A percentile compares a stretch with the other conserved stretches of the same genome.
phyloP scores from a whole-genome alignment of 2,797 vertebrate species.

The Avahi laniger region DNA sequence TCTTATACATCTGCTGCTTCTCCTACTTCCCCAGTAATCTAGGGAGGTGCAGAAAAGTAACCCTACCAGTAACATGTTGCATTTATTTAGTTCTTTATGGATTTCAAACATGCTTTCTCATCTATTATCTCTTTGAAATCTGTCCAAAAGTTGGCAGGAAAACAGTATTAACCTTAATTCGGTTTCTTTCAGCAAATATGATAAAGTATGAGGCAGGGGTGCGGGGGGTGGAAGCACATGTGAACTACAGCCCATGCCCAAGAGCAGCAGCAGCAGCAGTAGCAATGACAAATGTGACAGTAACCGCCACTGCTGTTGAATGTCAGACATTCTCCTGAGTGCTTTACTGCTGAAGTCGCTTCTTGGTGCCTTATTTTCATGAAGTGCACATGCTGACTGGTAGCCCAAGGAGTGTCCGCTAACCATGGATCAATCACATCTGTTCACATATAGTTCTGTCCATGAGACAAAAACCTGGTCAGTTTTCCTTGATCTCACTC shows the following conservation, averaged over 20 bases:
- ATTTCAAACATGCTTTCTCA: not conserved
- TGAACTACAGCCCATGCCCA: not conserved
- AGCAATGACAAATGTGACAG: not conserved
- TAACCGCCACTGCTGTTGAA: not conserved
- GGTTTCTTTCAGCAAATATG: not conserved
- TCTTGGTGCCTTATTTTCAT: slow-evolving; percentile 12
- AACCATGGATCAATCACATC: not conserved
- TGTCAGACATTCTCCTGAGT: not conserved
- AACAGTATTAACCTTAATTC: not conserved
- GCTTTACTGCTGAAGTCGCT: not conserved
- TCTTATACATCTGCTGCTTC: not conserved
- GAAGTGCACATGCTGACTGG: not conserved
- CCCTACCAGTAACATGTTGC: not conserved
- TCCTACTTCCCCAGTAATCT: not conserved
- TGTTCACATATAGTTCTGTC: not conserved
- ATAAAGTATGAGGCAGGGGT: not conserved
- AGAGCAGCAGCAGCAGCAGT: not conserved
- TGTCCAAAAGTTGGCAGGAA: not conserved
- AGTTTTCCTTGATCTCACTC: not conserved
- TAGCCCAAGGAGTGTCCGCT: not conserved
- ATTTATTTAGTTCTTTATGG: slow-evolving; percentile 13
- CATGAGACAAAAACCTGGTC: not conserved
- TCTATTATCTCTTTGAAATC: slow-evolving; percentile 51
- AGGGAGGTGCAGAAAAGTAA: not conserved
- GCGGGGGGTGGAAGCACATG: not conserved